Evolutionary conservation across 2,888 invertebrate genomes (phyloP), one percentile per base, ranked within the genome.

Genomic region (Sarcophaga carnaria): DNA sequence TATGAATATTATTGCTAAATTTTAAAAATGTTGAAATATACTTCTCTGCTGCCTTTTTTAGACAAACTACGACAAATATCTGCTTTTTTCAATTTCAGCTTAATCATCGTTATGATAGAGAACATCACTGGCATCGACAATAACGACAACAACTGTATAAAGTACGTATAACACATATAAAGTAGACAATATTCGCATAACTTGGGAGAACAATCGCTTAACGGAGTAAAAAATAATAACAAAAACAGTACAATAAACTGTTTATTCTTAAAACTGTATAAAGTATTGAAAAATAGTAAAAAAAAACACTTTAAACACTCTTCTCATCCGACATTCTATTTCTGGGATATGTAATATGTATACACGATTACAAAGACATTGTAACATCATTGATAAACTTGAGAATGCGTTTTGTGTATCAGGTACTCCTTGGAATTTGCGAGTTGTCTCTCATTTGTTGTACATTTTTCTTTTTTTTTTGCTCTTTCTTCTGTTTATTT

Each of bases 331-430:
- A 63, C n/a, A 11, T 17, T n/a, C 11, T 2, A 10, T n/a, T 66
- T 1, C 66, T 6, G 17, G 2, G 37, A 60, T 8, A 20, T 62
- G 12, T 3, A 62, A 20, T 20, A 12, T 10, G 66, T 10, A 37
- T 20, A 54, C 11, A 60, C n/a, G 66, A 0, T 6, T 66, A 45
- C 5, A n/a, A 66, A 45, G n/a, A 37, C 27, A 66, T 25, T 17
- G 8, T 14, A 17, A 66, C 45, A 54, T 75, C 25, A 75, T 63
- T 63, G 74, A 63, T 25, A 75, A 75, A 62, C 74, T 75, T 63
- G 25, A 75, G 63, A 75, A 49, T 75, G 63, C 25, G 17, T 49
- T 75, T 75, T 75, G 4, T 47, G 10, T 25, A 49, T 47, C 54
- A 10, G 1, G 25, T 22, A 17, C 8, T 45, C 20, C 62, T 60